Base-by-base conservation (phyloP, 2,888 invertebrate species). In the Alloscopus bannaensis region DNA sequence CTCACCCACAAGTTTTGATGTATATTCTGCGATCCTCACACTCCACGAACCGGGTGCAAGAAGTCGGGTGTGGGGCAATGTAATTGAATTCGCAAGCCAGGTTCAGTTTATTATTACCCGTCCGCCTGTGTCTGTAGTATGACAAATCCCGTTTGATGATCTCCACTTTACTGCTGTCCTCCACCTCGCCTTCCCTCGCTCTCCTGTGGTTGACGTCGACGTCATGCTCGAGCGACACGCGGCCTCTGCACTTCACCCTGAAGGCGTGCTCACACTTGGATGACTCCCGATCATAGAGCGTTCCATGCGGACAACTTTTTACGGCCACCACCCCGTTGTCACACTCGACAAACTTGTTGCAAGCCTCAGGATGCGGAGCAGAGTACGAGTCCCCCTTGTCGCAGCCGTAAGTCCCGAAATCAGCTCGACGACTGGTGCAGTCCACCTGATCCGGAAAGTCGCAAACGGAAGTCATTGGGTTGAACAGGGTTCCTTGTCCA, bases 311-410 rank as follows among this genome's bases (percentile, higher is more conserved):
- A 70, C 86, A 86, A n/a, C 42, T 57, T 77, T 85, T 86, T 29
- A 86, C 72, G 22, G 66, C 66, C 8, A 86, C 31, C 4, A 31
- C 40, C 3, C 81, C 84, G 31, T 72, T 52, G 22, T 84, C 73
- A 72, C 86, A 86, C 59, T 86, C 84, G 16, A 86, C 70, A 76
- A 86, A 86, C 78, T 85, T 84, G 62, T 80, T 68, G 71, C 86
- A 86, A 57, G 70, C 22, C 1, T 83, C 83, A 11, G 83, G 83
- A 77, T 86, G 83, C 22, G 84, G 72, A 20, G 83, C 78, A 16
- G 11, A 47, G 69, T 85, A 85, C 18, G 52, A 47, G 52, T 81
- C 78, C 18, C 57, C 75, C 11, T 75, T 36, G 29, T 81, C 81
- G 40, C 85, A 85, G 24, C 70, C 85, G 57, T 82, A 84, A 20